Base-by-base conservation (phyloP, 2,797 vertebrate genomes). In the Semaprochilodus insignis region DNA sequence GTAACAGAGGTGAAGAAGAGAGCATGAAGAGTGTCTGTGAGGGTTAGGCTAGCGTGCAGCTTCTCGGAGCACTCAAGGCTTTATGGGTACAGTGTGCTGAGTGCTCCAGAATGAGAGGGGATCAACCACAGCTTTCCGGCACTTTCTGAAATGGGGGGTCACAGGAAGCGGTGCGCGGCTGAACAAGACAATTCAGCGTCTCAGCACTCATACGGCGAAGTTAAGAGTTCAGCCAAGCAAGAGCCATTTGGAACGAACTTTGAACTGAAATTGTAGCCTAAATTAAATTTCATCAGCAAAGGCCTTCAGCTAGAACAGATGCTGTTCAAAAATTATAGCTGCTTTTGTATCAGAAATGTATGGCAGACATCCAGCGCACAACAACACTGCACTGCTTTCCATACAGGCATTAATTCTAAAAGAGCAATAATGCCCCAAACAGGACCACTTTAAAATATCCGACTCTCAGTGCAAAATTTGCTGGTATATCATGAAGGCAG, bases 61-160 rank as follows among this genome's bases (percentile, higher is more conserved):
- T 90, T 88, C 85, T 87, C 87, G 85, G 74, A 89, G 87, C 88
- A 90, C 91, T 92, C 89, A 88, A 88, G 90, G 90, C 90, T 92
- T 92, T 91, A 92, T 86, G 88, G 84, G 81, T 72, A 88, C 90
- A 84, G 90, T 77, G 79, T 90, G 91, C 90, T 85, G 91, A 92
- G 91, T 91, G 93, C 91, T 90, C 87, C 78, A 85, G 90, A 92
- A 93, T 87, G 88, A 91, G 88, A 91, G 83, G 75, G 87, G 91
- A 91, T 91, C 90, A 91, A 88, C 88, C 55, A 84, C 72, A 76
- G 92, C 87, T 93, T 91, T 91, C 80, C 69, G 57, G 83, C 85
- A 85, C 83, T 86, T 88, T 90, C 90, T 84, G 79, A 83, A 83
- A 80, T 86, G 89, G 78, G 83, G 72, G 81, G 59, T 66, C 75